Evolutionary conservation across 2,797 vertebrate species (phyloP), one percentile per base, ranked within the genome.

Genomic region (Vultur gryphus): DNA sequence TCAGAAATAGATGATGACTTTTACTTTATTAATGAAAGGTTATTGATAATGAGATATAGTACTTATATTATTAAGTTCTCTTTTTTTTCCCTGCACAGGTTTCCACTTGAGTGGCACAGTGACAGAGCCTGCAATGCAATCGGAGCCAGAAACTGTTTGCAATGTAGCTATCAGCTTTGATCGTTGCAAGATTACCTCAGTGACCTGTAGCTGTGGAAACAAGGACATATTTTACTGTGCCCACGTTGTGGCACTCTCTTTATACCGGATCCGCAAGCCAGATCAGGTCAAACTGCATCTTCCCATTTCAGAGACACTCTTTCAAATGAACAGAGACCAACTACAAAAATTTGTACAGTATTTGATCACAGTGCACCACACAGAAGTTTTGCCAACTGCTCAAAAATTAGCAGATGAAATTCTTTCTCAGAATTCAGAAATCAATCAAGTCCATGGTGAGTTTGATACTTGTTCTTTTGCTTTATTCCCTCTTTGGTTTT

Each of bases 161-260:
- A 99, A 99, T 94, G 99, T 99, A 97, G 99, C 99, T 97, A 99
- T 99, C 98, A 99, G 99, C 98, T 99, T 99, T 96, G 99, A 99
- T 98, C 99, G 99, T 98, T 99, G 99, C 99, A 99, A 99, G 98
- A 99, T 99, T 98, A 99, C 99, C 67, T 99, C 99, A 44, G 99
- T 99, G 96, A 99, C 99, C 69, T 99, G 99, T 97, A 99, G 99
- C 97, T 99, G 99, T 95, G 99, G 99, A 98, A 99, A 99, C 99
- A 99, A 99, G 97, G 99, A 99, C 99, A 99, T 99, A 98, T 99
- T 99, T 99, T 99, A 99, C 93, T 99, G 99, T 96, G 99, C 99
- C 13, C 99, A 99, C 1, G 99, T 99, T 95, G 99, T 99, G 98
- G 99, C 99, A 51, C 98, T 99, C 75, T 99, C 99, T 66, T 98